Conservation (phyloP, 2,888 invertebrate genomes). For the Tenthredo distinguenda region DNA sequence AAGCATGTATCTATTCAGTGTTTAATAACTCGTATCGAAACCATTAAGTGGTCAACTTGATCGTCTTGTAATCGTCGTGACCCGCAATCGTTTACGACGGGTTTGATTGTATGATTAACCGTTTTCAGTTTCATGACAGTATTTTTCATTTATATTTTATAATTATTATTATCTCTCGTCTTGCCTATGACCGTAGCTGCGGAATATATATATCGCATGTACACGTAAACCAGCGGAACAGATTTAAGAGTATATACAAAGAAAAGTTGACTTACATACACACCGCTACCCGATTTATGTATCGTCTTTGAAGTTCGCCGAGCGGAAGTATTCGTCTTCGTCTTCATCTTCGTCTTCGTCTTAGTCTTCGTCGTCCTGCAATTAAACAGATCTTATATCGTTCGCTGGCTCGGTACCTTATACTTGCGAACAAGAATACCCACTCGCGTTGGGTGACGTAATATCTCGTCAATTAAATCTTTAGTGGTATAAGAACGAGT, state of each 20-base stretch:
- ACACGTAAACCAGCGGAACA: not conserved
- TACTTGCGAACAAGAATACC: not conserved
- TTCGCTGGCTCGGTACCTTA: not conserved
- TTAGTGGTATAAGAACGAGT: not conserved
- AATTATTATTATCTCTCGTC: not conserved
- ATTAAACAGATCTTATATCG: conserved; percentile 7
- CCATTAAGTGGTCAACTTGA: too few species aligned
- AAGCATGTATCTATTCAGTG: too few species aligned
- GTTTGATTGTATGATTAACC: not conserved
- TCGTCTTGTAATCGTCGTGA: too few species aligned
- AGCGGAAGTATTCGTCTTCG: conserved; percentile 17
- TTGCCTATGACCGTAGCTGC: not conserved
- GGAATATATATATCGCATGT: not conserved
- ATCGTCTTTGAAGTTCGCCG: conserved; percentile 10
- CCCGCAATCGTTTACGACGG: not conserved
- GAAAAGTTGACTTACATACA: not conserved
- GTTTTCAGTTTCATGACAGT: not conserved
- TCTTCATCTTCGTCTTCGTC: not conserved
- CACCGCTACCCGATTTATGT: not conserved
- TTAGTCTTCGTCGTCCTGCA: not conserved
- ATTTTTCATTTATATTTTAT: not conserved
- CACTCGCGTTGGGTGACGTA: conserved; percentile 15
- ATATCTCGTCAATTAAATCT: not conserved
- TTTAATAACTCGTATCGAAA: too few species aligned
- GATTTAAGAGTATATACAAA: not conserved